Base-by-base conservation (phyloP, 2,113 vertebrate species). In the Ailuropoda melanoleuca region DNA sequence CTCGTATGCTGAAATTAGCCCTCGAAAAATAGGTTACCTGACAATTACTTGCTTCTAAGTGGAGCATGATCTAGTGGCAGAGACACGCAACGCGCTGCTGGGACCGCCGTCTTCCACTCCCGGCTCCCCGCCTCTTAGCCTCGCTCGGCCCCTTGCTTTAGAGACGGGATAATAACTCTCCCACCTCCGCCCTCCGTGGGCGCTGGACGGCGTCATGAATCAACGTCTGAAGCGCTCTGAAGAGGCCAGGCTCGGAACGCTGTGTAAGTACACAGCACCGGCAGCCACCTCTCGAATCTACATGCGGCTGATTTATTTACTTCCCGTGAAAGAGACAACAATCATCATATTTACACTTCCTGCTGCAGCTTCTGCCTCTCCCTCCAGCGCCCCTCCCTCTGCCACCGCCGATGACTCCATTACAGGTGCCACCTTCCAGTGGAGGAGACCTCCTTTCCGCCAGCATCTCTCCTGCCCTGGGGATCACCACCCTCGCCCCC, bases 11-110 rank as follows among this genome's bases (percentile, higher is more conserved):
- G 97, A 97, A 98, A 98, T 98, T 93, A 97, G 94, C 97, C 93
- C 96, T 97, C 6, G 12, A 87, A 98, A 98, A 98, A 97, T 97
- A 98, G 98, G 98, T 97, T 98, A 97, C 95, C 94, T 98, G 96
- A 95, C 96, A 97, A 93, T 97, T 93, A 94, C 96, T 97, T 60
- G 97, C 95, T 94, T 97, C 95, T 95, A 97, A 96, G 93, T 91
- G 89, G 97, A 91, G 81, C 90, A 60, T 48, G 88, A 74, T 94
- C 80, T 96, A 85, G 83, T 19, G 90, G 96, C 2, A 0, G 95
- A 46, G 70, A 48, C 37, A 0, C 29, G 0, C 64, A 78, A 31
- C 13, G 50, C 86, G 87, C 83, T 68, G 92, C 93, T 55, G 77
- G 93, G 92, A 84, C 80, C 10, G 60, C 37, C 0, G 23, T 50